Evolutionary conservation across 2,888 invertebrate genomes (phyloP).

Genomic region (Drosophila ezoana): DNA sequence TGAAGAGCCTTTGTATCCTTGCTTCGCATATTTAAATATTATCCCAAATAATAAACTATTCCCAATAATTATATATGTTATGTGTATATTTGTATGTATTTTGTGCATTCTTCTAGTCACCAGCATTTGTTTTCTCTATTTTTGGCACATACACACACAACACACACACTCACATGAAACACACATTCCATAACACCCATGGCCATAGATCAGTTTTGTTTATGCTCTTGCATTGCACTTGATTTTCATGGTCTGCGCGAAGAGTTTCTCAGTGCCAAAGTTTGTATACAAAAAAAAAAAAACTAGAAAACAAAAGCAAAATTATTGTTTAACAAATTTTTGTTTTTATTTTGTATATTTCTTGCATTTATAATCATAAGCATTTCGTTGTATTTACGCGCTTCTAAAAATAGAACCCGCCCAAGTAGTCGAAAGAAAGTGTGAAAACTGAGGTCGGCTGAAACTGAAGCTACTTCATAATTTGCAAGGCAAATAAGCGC

Average conservation of each 20-base stretch:
- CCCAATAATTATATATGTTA: too few relatives aligned
- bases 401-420: conserved; percentile 59
- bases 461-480: conserved; percentile 50
- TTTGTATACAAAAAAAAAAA: conserved; percentile 26
- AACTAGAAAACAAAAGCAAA: conserved; percentile 7
- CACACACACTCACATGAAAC: conserved; percentile 1
- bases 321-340: conserved; percentile 41
- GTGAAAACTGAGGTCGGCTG: conserved; percentile 63
- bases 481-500: conserved; percentile 53
- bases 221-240: conserved; percentile 51
- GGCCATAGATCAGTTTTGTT: conserved; percentile 47
- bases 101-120: conserved; percentile 17
- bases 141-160: conserved; percentile 22
- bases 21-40: too few relatives aligned
- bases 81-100: background rate
- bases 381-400: conserved; percentile 54
- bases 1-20: too few relatives aligned
- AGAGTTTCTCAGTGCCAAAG: conserved; percentile 46
- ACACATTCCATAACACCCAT: conserved; percentile 43
- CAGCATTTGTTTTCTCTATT: conserved; percentile 36
- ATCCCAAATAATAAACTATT: too few relatives aligned
- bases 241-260: conserved; percentile 48
- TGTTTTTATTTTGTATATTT: conserved; percentile 2
- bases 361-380: conserved; percentile 42
- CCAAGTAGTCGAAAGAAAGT: conserved; percentile 59